Evolutionary conservation across 2,888 invertebrate genomes (phyloP).

Genomic region (Caenorhabditis afra): DNA sequence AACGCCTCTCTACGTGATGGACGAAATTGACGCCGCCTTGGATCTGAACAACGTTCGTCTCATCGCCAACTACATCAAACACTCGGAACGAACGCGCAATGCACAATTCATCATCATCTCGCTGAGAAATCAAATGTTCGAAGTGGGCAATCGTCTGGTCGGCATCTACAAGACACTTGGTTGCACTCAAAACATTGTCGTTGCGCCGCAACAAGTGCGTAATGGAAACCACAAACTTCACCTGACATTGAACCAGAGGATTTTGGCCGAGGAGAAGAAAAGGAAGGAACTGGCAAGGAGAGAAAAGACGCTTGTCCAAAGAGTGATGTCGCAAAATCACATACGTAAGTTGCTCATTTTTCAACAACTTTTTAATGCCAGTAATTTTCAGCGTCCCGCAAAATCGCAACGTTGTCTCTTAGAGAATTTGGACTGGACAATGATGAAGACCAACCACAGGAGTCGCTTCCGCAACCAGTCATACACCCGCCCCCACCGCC

Average conservation of each 20-base stretch:
- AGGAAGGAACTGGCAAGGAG: neutral
- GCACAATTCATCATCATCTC: slow-evolving; percentile 99
- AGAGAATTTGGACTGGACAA: no score
- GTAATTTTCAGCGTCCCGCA: no score
- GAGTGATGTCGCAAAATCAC: no score
- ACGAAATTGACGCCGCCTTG: slow-evolving; percentile 89
- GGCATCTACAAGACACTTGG: slow-evolving; percentile 91
- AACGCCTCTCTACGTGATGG: slow-evolving; percentile 97
- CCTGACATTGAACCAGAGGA: slow-evolving; percentile 1
- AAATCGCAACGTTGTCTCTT: no score
- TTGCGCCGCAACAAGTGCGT: slow-evolving; percentile 16
- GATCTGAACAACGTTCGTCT: slow-evolving; percentile 99
- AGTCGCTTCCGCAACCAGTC: no score
- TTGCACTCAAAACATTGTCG: slow-evolving; percentile 28
- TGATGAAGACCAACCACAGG: no score
- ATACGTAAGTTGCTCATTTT: no score
- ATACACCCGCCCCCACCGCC: no score
- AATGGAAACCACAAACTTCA: neutral
- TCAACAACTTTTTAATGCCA: no score
- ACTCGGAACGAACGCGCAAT: slow-evolving; percentile 85
- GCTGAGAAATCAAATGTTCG: slow-evolving; percentile 96
- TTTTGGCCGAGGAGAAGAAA: slow-evolving; percentile 1
- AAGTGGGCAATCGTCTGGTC: slow-evolving; percentile 91
- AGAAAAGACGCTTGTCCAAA: no score
- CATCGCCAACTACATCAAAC: slow-evolving; percentile 96